Evolutionary conservation across 2,888 invertebrate species (phyloP).

Genomic region (Stenolophus ochropezus): DNA sequence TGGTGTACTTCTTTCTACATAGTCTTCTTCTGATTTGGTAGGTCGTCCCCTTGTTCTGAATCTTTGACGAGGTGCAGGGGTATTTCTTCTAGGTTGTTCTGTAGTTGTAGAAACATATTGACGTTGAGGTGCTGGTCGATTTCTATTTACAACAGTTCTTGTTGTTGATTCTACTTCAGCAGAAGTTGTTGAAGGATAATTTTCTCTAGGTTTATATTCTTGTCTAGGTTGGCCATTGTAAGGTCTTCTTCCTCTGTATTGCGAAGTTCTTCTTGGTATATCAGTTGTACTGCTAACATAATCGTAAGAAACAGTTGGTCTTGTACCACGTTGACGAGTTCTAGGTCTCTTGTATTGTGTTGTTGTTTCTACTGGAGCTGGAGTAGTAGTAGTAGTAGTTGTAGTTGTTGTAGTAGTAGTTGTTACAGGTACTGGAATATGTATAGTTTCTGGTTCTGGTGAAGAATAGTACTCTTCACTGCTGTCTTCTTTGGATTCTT

Average conservation of each 20-base stretch:
- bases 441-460: constrained; percentile 43
- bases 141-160: constrained; percentile 37
- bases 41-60: constrained; percentile 69
- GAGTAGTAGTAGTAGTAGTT: constrained; percentile 70
- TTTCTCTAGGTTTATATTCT: constrained; percentile 59
- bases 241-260: constrained; percentile 71
- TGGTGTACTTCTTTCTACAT: constrained; percentile 62
- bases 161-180: constrained; percentile 48
- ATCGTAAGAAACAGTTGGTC: constrained; percentile 44
- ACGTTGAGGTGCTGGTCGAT: constrained; percentile 47
- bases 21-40: constrained; percentile 63
- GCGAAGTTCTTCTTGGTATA: constrained; percentile 69
- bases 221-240: constrained; percentile 67
- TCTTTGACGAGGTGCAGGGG: constrained; percentile 64
- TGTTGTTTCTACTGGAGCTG: constrained; percentile 62
- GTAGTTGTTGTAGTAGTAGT: constrained; percentile 68
- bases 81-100: constrained; percentile 60
- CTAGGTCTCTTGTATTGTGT: constrained; percentile 58
- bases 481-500: constrained; percentile 5
- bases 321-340: constrained; percentile 61
- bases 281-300: constrained; percentile 74
- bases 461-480: constrained; percentile 27
- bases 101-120: constrained; percentile 58
- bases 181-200: constrained; percentile 32
- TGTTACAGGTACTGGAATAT: constrained; percentile 62